Percentiles rank a stretch among this genome's conserved stretches.
Conservation (phyloP, 1,140 invertebrate species). For the Trichonephila inaurata region DNA sequence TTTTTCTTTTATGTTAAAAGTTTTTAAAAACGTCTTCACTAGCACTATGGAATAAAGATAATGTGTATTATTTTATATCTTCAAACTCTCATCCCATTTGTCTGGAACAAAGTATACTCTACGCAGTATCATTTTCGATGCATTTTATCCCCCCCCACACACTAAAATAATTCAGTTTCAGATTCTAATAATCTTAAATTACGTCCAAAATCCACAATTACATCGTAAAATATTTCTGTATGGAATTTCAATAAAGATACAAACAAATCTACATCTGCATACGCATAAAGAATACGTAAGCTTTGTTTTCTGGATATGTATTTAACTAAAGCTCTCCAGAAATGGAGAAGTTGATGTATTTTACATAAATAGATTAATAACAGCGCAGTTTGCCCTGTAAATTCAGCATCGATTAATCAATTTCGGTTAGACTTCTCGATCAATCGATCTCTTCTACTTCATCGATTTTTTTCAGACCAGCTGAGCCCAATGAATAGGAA, state of each 20-base stretch:
- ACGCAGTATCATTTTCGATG: background rate
- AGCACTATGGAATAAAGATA: background rate
- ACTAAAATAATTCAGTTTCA: background rate
- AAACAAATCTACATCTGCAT: slow-evolving; percentile 1
- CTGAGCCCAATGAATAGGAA: slow-evolving; percentile 22
- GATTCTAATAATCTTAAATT: background rate
- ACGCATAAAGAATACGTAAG: background rate
- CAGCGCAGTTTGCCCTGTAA: slow-evolving; percentile 1
- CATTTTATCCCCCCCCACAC: background rate
- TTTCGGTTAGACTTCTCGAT: slow-evolving; percentile 13
- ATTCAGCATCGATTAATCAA: slow-evolving; percentile 22
- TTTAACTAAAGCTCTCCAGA: background rate
- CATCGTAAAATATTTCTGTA: background rate
- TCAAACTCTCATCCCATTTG: background rate
- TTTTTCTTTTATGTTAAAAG: too few relatives aligned
- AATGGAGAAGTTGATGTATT: slow-evolving; percentile 26
- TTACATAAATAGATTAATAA: slow-evolving; percentile 28
- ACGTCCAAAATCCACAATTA: background rate
- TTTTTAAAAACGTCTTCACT: background rate
- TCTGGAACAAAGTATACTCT: background rate
- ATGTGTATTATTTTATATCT: background rate
- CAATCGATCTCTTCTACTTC: slow-evolving; percentile 19
- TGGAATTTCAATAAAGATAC: background rate
- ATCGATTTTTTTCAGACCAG: slow-evolving; percentile 47
- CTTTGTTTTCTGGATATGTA: slow-evolving; percentile 16